Base-by-base conservation (phyloP, 2,113 vertebrate species). In the Anoura caudifer region DNA sequence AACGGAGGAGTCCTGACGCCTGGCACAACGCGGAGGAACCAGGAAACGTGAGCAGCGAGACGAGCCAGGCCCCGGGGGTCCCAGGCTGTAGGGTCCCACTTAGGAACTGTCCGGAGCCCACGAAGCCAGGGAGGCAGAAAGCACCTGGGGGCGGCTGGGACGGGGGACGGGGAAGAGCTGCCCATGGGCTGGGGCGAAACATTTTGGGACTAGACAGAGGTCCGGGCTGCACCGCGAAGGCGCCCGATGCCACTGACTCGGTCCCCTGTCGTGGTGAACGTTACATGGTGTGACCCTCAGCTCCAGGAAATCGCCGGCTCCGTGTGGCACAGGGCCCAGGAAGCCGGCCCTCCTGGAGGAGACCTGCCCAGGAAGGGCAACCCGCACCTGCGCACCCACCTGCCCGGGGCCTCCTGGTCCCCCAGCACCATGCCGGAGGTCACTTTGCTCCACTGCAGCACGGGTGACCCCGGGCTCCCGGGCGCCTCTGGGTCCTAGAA, bases 371-470 rank as follows among this genome's bases (percentile, higher is more conserved):
- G 63, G 4, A 38, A 15, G 1, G 0, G 47, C n/a, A 15, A n/a
- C 17, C 61, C 1, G 0, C 9, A 0, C 26, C 36, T 0, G 3
- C 6, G 7, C 1, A 92, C 97, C 1, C 83, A 98, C 97, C 97
- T 97, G 95, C 95, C 91, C 0, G 93, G 93, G 26, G 75, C 93
- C 83, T 96, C 97, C 87, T 90, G 94, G 82, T 91, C 89, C 31
- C 89, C 95, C 87, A 91, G 88, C 50, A 98, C 88, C 82, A 38
- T 36, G 10, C 96, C 97, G 0, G 96, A 96, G 0, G 96, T 97
- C 95, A 97, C 97, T 33, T 95, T 97, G 65, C 70, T 97, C 97
- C 97, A 96, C 33, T 70, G 47, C n/a, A 0, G 79, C 43, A 26
- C 31, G 0, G 90, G 85, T 0, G 38, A 3, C 7, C 31, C 19